Conservation (phyloP, 2,888 invertebrate species). For the Trimorus sp. region DNA sequence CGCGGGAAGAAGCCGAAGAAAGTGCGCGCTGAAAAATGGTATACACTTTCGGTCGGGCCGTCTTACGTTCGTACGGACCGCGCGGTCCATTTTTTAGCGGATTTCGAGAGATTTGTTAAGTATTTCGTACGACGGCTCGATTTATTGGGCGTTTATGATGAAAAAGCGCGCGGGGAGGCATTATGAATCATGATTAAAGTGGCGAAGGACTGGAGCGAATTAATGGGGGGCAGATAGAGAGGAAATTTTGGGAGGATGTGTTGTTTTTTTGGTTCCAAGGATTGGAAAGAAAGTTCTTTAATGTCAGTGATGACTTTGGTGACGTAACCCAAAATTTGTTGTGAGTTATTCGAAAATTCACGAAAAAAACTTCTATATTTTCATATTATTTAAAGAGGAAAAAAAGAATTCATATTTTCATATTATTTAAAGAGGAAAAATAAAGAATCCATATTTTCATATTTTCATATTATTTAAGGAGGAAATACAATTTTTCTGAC, state of each 20-base stretch:
- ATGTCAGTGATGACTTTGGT: too few species aligned
- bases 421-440: too few species aligned
- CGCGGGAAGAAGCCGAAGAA: not conserved
- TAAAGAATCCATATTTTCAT: too few species aligned
- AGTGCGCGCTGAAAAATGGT: slow-evolving; percentile 18
- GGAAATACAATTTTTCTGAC: too few species aligned
- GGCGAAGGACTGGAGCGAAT: not conserved
- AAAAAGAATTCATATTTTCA: too few species aligned
- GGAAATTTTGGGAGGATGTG: too few species aligned
- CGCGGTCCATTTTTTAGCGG: slow-evolving; percentile 1
- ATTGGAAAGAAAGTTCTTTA: too few species aligned
- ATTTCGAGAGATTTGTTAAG: slow-evolving; percentile 1
- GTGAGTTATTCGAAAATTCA: too few species aligned
- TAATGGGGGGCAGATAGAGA: not conserved
- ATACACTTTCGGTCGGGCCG: slow-evolving; percentile 10
- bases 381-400: too few species aligned
- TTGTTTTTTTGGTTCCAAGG: not conserved
- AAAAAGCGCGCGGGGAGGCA: not conserved
- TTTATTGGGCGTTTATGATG: slow-evolving; percentile 7
- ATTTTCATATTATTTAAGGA: too few species aligned
- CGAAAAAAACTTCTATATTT: too few species aligned
- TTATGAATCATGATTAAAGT: not conserved
- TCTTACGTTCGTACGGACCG: not conserved
- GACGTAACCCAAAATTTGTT: too few species aligned
- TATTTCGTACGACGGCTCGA: slow-evolving; percentile 1